Base-by-base conservation (phyloP, 2,888 invertebrate genomes). In the Diarsia rubi region DNA sequence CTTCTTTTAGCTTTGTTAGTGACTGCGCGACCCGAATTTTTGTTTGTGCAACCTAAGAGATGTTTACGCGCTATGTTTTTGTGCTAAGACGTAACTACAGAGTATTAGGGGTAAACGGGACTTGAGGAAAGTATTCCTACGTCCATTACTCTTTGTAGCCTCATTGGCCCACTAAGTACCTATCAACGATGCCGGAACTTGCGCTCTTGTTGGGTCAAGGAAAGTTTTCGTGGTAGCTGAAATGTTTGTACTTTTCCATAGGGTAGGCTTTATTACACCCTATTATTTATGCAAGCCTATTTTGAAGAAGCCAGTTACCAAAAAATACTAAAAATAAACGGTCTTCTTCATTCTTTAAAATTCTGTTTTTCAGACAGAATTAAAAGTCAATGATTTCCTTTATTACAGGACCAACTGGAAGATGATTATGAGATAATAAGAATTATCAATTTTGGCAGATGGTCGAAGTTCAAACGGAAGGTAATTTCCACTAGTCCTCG, bases 11-110 rank as follows among this genome's bases (percentile, higher is more conserved):
- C 85, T 73, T 65, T 77, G 82, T 69, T 57, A 71, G 81, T 68
- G 63, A 54, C 59, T 63, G 85, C 57, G 82, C 77, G 82, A 81
- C 82, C 82, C 82, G 82, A 81, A 82, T 82, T 81, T 59, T 71
- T 84, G 85, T 81, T 82, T 82, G 85, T 82, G 82, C 82, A 70
- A 70, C 45, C 73, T 27, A 54, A 44, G 66, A 71, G 66, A 49
- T 85, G 82, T 85, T 83, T 85, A 71, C 78, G 79, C 82, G 69
- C 62, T 67, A 63, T 82, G 79, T 78, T 85, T 83, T 82, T 85
- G 78, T 73, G 37, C 57, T 31, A 69, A 68, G 68, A 76, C 47
- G 69, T 84, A 69, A 69, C 76, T 71, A 64, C 60, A 37, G 12
- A 19, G 67, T 68, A 67, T 83, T 84, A 73, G 52, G 80, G 19